phyloP scores from a whole-genome alignment of 2,797 vertebrate species.

The Gymnopithys bicolor region DNA sequence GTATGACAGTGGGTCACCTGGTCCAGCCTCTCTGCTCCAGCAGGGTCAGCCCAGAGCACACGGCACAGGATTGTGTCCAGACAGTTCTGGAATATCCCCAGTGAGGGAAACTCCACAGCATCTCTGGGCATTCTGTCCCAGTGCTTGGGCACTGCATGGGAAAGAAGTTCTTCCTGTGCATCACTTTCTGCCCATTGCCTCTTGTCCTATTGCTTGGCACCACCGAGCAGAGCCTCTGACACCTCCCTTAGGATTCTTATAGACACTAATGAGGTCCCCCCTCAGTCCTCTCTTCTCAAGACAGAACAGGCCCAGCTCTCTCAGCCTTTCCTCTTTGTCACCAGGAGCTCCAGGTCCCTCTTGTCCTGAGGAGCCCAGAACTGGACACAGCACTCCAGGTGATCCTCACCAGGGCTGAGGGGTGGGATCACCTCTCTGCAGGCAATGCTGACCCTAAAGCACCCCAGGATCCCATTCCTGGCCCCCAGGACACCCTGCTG shows the following conservation, averaged over 20 bases:
- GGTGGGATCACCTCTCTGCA: not conserved
- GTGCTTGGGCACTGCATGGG: not conserved
- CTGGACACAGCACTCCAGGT: not conserved
- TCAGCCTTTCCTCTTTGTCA: not conserved
- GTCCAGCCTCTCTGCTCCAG: not conserved
- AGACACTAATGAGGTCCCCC: not conserved
- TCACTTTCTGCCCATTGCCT: not conserved
- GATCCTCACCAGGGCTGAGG: not conserved
- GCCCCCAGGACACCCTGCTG: not conserved
- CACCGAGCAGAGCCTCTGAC: not conserved
- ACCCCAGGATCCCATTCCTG: not conserved
- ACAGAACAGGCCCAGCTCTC: not conserved
- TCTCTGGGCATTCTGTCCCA: not conserved
- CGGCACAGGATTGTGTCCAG: not conserved
- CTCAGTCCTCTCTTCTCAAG: not conserved
- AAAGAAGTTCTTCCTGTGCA: not conserved
- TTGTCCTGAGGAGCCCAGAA: not conserved
- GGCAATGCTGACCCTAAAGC: not conserved
- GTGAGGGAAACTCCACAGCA: not conserved
- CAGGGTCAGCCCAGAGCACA: not conserved
- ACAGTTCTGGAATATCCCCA: not conserved
- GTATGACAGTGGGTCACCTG: not conserved
- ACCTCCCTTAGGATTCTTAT: not conserved
- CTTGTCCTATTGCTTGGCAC: not conserved
- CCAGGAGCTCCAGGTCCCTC: not conserved